A percentile compares a stretch with the other conserved stretches of the same genome.
These are phyloP conservation scores for Sussaba pulchella DNA, from an alignment of 2,888 invertebrate species.

Conservation along the genomic window DNA sequence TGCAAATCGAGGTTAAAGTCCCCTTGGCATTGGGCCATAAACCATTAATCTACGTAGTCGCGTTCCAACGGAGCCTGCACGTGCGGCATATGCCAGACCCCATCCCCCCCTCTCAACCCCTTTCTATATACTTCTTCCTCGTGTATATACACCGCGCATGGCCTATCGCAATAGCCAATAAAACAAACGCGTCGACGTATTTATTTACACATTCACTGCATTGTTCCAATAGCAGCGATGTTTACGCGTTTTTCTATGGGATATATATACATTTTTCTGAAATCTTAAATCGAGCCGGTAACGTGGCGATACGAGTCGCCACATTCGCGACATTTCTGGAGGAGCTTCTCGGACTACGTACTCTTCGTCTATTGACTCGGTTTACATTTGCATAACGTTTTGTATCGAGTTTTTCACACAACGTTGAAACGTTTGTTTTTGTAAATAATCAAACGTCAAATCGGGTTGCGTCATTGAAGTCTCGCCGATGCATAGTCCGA, in stretches of 20 bases:
- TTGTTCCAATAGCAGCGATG: background rate
- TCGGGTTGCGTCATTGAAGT: too few relatives aligned
- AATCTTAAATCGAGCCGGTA: too few relatives aligned
- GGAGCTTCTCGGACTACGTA: background rate
- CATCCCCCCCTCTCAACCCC: background rate
- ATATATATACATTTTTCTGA: too few relatives aligned
- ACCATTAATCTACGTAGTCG: conserved; percentile 74
- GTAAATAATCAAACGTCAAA: too few relatives aligned
- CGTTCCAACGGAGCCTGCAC: conserved; percentile 69
- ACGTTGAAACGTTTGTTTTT: too few relatives aligned
- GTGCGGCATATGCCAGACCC: conserved; percentile 1
- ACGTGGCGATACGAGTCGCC: too few relatives aligned
- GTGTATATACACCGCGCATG: conserved; percentile 1
- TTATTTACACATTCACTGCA: background rate
- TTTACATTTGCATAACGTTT: too few relatives aligned
- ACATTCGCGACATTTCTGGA: background rate
- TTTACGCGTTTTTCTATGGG: too few relatives aligned
- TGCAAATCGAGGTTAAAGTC: conserved; percentile 82
- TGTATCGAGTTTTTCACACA: too few relatives aligned
- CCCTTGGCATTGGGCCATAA: conserved; percentile 79
- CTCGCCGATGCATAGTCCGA: too few relatives aligned
- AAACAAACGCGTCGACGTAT: background rate
- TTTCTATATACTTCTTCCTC: background rate
- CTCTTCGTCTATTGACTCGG: too few relatives aligned
- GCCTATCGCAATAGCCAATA: conserved; percentile 4